Evolutionary conservation across 2,797 vertebrate species (phyloP), one percentile per base, ranked within the genome.

Genomic region (Siniperca obscura): DNA sequence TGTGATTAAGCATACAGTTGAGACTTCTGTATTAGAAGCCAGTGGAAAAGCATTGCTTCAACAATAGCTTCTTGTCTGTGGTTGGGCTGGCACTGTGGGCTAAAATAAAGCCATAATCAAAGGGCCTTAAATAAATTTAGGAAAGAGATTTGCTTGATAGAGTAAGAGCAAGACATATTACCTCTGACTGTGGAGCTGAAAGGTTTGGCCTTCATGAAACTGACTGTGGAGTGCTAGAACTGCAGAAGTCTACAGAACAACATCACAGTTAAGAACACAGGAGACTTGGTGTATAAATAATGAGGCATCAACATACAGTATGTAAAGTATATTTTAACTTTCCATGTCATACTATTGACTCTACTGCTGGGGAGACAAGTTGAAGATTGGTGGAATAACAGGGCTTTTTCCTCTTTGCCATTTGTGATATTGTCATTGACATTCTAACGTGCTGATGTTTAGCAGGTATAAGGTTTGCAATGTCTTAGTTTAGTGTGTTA

Each of bases 141-240:
- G 66, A 44, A 25, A n/a, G 53, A 62, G 67, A 84, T 81, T 64
- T 80, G 40, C 73, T 64, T 70, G 79, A 82, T 52, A 38, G 80
- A 75, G 55, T 78, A 5, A 68, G 60, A 79, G 61, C 16, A 48
- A 72, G 56, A 80, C 65, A 3, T 70, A 72, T 72, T 72, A 62
- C 56, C 42, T 46, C 42, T 61, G 55, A 68, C 69, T 72, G 61
- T 53, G 50, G 61, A 71, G 17, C 64, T 67, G 66, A 75, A 48
- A 71, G 60, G 30, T 75, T 74, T 72, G 67, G 67, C 76, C 76
- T 73, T 76, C 44, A 17, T 55, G 27, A 66, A 44, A 61, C 42
- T 60, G 17, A 61, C 1, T 50, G 56, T 30, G 42, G n/a, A 38
- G 3, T 25, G 8, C 2, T 3, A 25, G 16, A 65, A 60, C 27